phyloP scores from a whole-genome alignment of 2,888 invertebrate species.

The Elmis aenea region DNA sequence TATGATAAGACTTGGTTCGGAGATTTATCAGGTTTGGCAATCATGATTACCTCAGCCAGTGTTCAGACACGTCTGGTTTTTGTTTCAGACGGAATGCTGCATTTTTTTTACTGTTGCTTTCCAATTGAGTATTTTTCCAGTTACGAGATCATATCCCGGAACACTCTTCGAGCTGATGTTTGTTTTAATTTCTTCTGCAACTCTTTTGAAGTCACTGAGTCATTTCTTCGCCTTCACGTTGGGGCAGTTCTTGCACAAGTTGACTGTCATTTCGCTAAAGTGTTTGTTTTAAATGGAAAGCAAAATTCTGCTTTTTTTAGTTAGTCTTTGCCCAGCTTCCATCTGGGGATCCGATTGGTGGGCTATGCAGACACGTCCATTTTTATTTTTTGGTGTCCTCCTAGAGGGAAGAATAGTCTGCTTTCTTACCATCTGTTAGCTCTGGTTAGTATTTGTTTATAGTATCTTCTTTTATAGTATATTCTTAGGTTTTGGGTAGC shows the following conservation, averaged over 20 bases:
- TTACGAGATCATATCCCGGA: constrained; percentile 6
- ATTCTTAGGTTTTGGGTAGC: no score
- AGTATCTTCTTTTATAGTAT: constrained; percentile 1
- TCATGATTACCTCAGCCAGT: no score
- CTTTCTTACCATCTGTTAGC: no score
- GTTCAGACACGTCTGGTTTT: no score
- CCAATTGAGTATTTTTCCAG: constrained; percentile 3
- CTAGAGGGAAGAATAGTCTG: no score
- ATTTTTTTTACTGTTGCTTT: constrained; percentile 5
- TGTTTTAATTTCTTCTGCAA: constrained; percentile 6
- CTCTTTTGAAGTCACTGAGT: no score
- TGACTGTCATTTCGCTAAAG: constrained; percentile 3
- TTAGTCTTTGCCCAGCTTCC: background rate
- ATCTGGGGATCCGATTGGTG: constrained; percentile 2
- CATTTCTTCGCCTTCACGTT: constrained; percentile 1
- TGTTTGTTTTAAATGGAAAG: constrained; percentile 1
- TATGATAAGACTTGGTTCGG: no score
- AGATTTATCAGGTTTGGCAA: no score
- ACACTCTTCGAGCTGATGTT: constrained; percentile 3
- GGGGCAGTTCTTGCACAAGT: constrained; percentile 1
- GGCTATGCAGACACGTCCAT: background rate
- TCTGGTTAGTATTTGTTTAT: constrained; percentile 1
- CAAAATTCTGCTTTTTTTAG: constrained; percentile 2
- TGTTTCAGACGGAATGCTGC: constrained; percentile 5
- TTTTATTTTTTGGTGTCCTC: background rate